These are phyloP conservation scores for Magallana angulata DNA, from an alignment of 1,140 invertebrate genomes.

Conservation along the genomic window DNA sequence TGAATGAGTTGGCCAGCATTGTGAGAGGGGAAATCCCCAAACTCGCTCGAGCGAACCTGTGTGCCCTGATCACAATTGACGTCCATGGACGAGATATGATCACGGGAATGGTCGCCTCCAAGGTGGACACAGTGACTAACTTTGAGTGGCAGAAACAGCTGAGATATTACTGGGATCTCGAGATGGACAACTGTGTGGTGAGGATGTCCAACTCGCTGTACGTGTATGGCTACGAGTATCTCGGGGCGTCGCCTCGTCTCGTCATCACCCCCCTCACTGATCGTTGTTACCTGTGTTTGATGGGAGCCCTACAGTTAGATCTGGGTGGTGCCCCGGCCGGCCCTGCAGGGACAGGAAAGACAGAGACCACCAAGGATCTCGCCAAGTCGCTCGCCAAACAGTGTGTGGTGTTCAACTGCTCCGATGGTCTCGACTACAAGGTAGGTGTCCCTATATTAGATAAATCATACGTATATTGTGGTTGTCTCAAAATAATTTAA, in stretches of 20 bases:
- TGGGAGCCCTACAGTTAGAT: slow-evolving; percentile 92
- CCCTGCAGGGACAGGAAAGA: slow-evolving; percentile 80
- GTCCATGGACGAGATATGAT: slow-evolving; percentile 92
- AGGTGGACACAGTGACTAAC: slow-evolving; percentile 80
- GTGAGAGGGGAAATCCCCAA: slow-evolving; percentile 86
- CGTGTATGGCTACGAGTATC: slow-evolving; percentile 80
- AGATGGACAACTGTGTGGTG: slow-evolving; percentile 78
- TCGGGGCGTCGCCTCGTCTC: slow-evolving; percentile 79
- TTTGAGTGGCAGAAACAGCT: slow-evolving; percentile 81
- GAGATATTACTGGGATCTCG: slow-evolving; percentile 80
- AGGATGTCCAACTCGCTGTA: slow-evolving; percentile 79
- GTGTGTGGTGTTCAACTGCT: slow-evolving; percentile 95
- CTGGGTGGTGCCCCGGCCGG: slow-evolving; percentile 84
- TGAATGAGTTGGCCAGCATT: slow-evolving; percentile 88
- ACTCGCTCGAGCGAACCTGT: slow-evolving; percentile 87
- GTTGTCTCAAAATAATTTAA: too few species aligned
- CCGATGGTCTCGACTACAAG: slow-evolving; percentile 92
- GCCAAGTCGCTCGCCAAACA: slow-evolving; percentile 92
- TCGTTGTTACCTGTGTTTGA: slow-evolving; percentile 85
- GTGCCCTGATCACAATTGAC: slow-evolving; percentile 92
- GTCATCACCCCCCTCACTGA: slow-evolving; percentile 81
- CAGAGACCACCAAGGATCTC: slow-evolving; percentile 87
- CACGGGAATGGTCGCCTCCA: slow-evolving; percentile 83
- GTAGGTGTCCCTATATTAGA: slow-evolving; percentile 80
- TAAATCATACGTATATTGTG: too few species aligned